Conservation (phyloP, 35 echinoderm and acorn worm genomes). For the Lytechinus variegatus region DNA sequence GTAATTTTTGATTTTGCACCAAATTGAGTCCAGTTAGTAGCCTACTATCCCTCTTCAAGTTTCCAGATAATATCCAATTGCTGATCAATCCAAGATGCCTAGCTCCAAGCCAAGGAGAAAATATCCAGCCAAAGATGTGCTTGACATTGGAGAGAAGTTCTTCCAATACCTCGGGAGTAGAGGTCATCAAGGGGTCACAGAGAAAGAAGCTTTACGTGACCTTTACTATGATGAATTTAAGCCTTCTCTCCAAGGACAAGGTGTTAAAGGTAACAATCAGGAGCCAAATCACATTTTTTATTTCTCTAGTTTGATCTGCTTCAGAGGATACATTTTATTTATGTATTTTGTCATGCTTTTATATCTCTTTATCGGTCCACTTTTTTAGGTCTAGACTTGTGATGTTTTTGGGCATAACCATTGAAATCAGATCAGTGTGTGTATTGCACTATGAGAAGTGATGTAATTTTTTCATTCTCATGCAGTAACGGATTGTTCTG, state of each 20-base stretch:
- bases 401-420: no score
- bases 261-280: background rate
- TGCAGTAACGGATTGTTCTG: no score
- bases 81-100: background rate
- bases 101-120: background rate
- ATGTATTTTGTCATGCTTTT: background rate
- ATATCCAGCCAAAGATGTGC: slow-evolving; percentile 22
- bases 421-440: no score
- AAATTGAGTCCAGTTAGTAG: no score
- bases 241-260: slow-evolving; percentile 4
- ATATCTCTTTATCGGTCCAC: background rate
- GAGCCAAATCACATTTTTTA: background rate
- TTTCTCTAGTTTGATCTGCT: background rate
- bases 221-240: slow-evolving; percentile 55
- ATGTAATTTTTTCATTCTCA: no score
- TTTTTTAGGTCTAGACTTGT: no score
- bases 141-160: slow-evolving; percentile 38
- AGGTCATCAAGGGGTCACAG: slow-evolving; percentile 37
- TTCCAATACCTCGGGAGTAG: slow-evolving; percentile 29
- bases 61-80: background rate
- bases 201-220: slow-evolving; percentile 37
- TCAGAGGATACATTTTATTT: background rate
- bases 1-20: no score
- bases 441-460: no score
- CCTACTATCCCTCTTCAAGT: background rate